Percentiles rank a stretch among this genome's conserved stretches.
Evolutionary conservation across 2,888 invertebrate genomes (phyloP).

Genomic region (Coleophora flavipennella): DNA sequence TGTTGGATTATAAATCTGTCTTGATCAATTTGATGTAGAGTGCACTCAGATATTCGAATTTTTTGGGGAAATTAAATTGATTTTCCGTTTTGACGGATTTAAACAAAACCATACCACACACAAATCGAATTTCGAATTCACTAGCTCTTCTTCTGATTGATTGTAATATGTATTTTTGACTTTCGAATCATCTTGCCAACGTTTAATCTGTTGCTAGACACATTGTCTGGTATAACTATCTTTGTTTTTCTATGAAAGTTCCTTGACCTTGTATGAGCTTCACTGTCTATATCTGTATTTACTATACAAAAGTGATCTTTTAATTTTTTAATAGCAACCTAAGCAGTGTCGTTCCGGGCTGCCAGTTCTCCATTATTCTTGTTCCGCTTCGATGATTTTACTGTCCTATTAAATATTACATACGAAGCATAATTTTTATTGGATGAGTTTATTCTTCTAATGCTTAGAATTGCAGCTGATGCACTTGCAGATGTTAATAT

Average conservation of each 20-base stretch:
- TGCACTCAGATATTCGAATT: conserved; percentile 8
- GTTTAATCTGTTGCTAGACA: neutral
- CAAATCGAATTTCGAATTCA: neutral
- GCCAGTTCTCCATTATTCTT: conserved; percentile 47
- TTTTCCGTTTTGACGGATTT: too few species aligned
- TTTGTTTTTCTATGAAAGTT: neutral
- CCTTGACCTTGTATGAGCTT: too few species aligned
- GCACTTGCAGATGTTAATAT: too few species aligned
- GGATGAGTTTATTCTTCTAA: conserved; percentile 15
- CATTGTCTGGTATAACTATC: neutral
- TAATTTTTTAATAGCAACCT: conserved; percentile 33
- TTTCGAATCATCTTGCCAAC: neutral
- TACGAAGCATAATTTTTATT: conserved; percentile 31
- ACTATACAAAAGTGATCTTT: conserved; percentile 22
- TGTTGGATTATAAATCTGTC: conserved; percentile 45
- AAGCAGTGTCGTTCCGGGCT: conserved; percentile 46
- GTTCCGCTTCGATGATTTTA: conserved; percentile 50
- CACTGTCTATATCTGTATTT: conserved; percentile 4
- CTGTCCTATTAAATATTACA: conserved; percentile 59
- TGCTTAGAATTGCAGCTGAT: neutral
- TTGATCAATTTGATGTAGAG: conserved; percentile 22
- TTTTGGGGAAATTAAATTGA: neutral
- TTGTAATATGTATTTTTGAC: neutral
- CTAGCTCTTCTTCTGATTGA: neutral
- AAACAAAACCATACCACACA: too few species aligned